Evolutionary conservation across 2,113 vertebrate genomes (phyloP).

Genomic region (Alligator sinensis): DNA sequence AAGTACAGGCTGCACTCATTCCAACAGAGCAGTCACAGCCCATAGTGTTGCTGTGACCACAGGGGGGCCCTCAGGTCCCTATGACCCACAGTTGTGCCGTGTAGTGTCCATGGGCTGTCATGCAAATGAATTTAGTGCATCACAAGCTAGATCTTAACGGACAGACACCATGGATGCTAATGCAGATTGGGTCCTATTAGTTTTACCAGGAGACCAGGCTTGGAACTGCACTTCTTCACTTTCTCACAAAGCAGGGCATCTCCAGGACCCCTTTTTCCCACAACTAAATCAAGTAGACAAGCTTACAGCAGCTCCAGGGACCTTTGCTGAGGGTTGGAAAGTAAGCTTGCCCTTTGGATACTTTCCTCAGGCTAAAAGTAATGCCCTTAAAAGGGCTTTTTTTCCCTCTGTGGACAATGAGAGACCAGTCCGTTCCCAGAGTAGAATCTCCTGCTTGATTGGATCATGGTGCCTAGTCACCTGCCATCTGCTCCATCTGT

Average conservation of each 20-base stretch:
- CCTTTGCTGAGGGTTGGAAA: neutral
- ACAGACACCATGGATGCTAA: neutral
- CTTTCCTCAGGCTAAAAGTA: neutral
- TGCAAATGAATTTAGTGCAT: neutral
- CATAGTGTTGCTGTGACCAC: too few species aligned
- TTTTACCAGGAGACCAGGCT: too few species aligned
- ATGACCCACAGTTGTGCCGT: neutral
- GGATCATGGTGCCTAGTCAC: fast-evolving
- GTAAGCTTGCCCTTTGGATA: neutral
- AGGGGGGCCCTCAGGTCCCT: too few species aligned
- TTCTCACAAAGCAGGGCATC: neutral
- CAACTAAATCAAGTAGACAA: neutral
- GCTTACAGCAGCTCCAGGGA: neutral
- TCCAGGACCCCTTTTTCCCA: neutral
- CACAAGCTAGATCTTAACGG: neutral
- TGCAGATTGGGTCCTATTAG: neutral
- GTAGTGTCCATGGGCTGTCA: too few species aligned
- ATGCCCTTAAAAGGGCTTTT: neutral
- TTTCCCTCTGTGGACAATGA: neutral
- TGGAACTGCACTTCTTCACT: neutral
- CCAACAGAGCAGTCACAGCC: too few species aligned
- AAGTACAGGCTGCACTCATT: too few species aligned
- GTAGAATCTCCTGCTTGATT: neutral
- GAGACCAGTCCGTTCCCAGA: neutral
- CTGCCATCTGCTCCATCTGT: neutral